phyloP scores from a whole-genome alignment of 2,113 vertebrate genomes.

The Ophthalmolycus amberensis region DNA sequence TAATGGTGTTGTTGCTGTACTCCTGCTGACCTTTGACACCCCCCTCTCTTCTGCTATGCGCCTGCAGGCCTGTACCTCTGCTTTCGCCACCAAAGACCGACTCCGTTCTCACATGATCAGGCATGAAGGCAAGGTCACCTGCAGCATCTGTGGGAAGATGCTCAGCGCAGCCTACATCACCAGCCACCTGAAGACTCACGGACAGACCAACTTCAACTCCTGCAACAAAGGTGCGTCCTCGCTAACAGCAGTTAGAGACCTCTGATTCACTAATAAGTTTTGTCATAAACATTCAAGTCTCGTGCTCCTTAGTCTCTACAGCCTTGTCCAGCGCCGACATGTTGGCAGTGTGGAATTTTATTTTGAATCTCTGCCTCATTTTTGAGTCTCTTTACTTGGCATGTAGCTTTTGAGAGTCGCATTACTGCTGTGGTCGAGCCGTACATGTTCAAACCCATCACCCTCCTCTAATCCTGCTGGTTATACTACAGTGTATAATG shows the following conservation, averaged over 20 bases:
- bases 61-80: constrained; percentile 95
- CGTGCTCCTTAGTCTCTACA: neutral
- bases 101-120: constrained; percentile 99
- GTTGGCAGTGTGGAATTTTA: neutral
- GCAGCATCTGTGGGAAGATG: constrained; percentile 99
- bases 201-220: constrained; percentile 94
- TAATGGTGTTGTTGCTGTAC: neutral
- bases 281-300: too few relatives aligned
- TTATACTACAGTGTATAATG: neutral
- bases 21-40: constrained; percentile 39
- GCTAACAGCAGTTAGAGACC: neutral
- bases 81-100: constrained; percentile 99
- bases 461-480: neutral
- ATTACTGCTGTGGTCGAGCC: neutral
- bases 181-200: constrained; percentile 99
- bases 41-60: neutral
- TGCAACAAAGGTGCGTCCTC: constrained; percentile 94
- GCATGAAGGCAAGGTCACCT: constrained; percentile 98
- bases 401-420: too few relatives aligned
- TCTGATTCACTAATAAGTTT: neutral
- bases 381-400: neutral
- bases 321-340: neutral
- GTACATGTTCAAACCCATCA: neutral
- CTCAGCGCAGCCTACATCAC: constrained; percentile 99
- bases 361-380: neutral